Evolutionary conservation across 1,140 invertebrate species (phyloP).

Genomic region (Drosophila serrata): DNA sequence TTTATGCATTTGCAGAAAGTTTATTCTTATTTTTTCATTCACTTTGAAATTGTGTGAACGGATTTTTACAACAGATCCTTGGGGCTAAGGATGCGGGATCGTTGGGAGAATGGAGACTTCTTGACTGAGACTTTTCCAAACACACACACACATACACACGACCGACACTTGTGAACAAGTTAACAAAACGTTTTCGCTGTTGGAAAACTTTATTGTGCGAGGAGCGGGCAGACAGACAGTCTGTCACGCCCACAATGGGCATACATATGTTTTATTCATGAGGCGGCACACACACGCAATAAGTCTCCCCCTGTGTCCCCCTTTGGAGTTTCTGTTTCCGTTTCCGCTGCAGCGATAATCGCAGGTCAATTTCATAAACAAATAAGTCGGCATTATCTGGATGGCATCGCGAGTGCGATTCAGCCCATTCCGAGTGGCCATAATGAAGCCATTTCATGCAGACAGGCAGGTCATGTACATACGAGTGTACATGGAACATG

Average conservation of each 20-base stretch:
- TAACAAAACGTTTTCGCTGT: slow-evolving; percentile 72
- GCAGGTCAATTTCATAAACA: slow-evolving; percentile 80
- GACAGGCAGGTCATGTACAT: slow-evolving; percentile 17
- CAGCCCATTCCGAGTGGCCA: slow-evolving; percentile 31
- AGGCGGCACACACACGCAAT: slow-evolving; percentile 45
- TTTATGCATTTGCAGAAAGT: slow-evolving; percentile 70
- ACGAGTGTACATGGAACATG: background rate
- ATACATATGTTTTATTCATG: slow-evolving; percentile 67
- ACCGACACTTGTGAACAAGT: slow-evolving; percentile 63
- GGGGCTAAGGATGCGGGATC: slow-evolving; percentile 46
- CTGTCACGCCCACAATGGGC: slow-evolving; percentile 25
- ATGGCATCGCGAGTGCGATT: slow-evolving; percentile 48
- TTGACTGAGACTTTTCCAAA: slow-evolving; percentile 36
- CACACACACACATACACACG: too few species aligned
- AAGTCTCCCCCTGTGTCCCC: slow-evolving; percentile 17
- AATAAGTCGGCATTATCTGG: slow-evolving; percentile 73
- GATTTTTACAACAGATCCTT: slow-evolving; percentile 64
- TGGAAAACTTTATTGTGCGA: slow-evolving; percentile 53
- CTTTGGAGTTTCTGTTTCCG: slow-evolving; percentile 31
- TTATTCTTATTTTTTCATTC: slow-evolving; percentile 44
- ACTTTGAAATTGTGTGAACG: slow-evolving; percentile 62
- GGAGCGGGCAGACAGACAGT: slow-evolving; percentile 10
- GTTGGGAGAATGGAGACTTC: slow-evolving; percentile 20
- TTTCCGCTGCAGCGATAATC: slow-evolving; percentile 69
- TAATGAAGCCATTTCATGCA: slow-evolving; percentile 67